Percentiles rank a stretch among this genome's conserved stretches.
phyloP scores from a whole-genome alignment of 2,797 vertebrate species.

The Leptatherina wallacei region DNA sequence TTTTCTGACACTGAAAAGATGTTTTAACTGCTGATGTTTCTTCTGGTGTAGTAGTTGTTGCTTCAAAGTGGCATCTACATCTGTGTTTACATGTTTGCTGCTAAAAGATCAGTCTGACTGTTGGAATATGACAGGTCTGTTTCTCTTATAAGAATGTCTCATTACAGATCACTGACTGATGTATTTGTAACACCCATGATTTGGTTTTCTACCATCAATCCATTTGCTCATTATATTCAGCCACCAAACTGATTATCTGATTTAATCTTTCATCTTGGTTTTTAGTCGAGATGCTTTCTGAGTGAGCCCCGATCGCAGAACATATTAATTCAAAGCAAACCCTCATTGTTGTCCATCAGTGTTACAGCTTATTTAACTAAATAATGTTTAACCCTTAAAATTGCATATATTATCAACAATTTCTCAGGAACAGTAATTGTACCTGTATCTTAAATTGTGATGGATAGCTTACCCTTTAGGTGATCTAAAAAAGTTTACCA shows the following conservation, averaged over 20 bases:
- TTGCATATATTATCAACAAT: too few relatives aligned
- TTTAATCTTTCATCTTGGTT: neutral
- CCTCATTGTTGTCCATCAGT: too few relatives aligned
- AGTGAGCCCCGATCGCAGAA: neutral
- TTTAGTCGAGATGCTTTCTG: neutral
- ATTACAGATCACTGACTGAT: too few relatives aligned
- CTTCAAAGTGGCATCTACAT: neutral
- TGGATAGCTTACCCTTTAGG: too few relatives aligned
- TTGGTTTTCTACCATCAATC: neutral
- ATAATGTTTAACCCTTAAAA: too few relatives aligned
- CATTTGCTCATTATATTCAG: neutral
- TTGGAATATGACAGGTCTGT: neutral
- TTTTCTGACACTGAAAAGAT: neutral
- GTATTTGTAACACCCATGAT: neutral
- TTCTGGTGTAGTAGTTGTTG: neutral
- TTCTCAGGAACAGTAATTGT: too few relatives aligned
- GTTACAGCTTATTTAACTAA: too few relatives aligned
- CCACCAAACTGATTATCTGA: neutral
- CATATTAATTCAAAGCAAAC: too few relatives aligned
- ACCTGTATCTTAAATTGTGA: too few relatives aligned
- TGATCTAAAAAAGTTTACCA: too few relatives aligned
- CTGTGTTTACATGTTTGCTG: neutral
- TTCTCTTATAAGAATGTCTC: too few relatives aligned
- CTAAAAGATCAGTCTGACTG: neutral
- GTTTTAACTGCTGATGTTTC: neutral